Percentiles rank a stretch among this genome's conserved stretches.
Conservation (phyloP, 2,113 vertebrate species). For the Hypomesus transpacificus region DNA sequence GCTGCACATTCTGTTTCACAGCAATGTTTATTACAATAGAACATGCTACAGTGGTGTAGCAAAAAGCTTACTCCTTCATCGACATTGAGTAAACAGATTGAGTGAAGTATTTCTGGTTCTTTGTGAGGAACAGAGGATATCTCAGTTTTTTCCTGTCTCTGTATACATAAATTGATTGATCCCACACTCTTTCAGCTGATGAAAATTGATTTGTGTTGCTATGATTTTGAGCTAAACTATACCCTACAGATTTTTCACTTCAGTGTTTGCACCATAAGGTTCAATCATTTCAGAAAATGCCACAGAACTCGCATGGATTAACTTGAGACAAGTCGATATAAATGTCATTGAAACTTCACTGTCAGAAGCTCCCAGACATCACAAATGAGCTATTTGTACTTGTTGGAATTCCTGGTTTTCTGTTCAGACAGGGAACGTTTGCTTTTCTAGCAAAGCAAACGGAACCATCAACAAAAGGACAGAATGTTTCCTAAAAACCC, state of each 20-base stretch:
- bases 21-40: neutral
- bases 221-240: constrained; percentile 47
- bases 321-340: constrained; percentile 72
- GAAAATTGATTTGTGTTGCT: constrained; percentile 79
- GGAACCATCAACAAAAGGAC: constrained; percentile 13
- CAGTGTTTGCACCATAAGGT: constrained; percentile 68
- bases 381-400: constrained; percentile 51
- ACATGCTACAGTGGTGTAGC: too few relatives aligned
- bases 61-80: too few relatives aligned
- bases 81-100: too few relatives aligned
- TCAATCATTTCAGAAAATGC: constrained; percentile 64
- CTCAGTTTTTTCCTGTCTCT: constrained; percentile 12
- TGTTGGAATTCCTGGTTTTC: constrained; percentile 39
- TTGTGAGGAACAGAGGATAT: constrained; percentile 16
- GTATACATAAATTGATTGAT: constrained; percentile 68
- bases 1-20: constrained; percentile 39
- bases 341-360: constrained; percentile 63
- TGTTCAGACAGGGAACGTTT: constrained; percentile 40
- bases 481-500: neutral
- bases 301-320: constrained; percentile 53
- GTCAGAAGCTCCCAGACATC: constrained; percentile 47
- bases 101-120: neutral
- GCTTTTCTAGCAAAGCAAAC: constrained; percentile 33
- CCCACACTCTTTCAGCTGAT: constrained; percentile 63
- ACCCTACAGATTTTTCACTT: constrained; percentile 59